phyloP scores from a whole-genome alignment of 2,113 vertebrate species.

The Oriolus oriolus region DNA sequence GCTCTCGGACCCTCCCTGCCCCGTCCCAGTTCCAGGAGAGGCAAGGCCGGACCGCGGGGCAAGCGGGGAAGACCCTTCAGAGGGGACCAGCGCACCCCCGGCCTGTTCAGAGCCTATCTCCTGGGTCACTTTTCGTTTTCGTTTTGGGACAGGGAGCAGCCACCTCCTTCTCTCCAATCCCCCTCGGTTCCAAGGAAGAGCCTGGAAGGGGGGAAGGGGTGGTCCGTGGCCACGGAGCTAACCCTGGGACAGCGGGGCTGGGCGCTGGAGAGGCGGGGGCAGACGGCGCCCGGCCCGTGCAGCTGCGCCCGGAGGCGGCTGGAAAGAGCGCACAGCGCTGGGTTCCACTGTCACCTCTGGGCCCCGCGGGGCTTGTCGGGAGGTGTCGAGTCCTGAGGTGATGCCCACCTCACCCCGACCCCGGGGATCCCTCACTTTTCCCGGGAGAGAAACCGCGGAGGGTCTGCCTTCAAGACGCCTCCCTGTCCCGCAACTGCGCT shows the following conservation, averaged over 20 bases:
- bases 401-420: not conserved
- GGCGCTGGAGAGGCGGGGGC: not conserved
- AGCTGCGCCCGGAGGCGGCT: not conserved
- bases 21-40: not conserved
- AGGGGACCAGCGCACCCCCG: too few species aligned
- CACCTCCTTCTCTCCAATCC: not conserved
- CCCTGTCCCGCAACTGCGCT: fast-evolving
- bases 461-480: too few species aligned
- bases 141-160: not conserved
- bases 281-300: not conserved
- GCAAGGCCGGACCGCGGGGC: not conserved
- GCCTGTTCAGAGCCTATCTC: not conserved
- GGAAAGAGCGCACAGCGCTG: not conserved
- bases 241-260: not conserved
- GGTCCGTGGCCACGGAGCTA: not conserved
- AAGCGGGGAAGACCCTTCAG: fast-evolving
- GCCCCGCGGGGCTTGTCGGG: not conserved
- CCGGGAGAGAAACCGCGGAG: not conserved
- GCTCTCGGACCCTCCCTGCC: not conserved
- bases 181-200: not conserved
- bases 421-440: fast-evolving
- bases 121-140: not conserved
- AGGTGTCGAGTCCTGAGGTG: not conserved
- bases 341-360: not conserved
- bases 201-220: not conserved